Conservation (phyloP, 2,888 invertebrate species). For the Stegana nigrithorax region DNA sequence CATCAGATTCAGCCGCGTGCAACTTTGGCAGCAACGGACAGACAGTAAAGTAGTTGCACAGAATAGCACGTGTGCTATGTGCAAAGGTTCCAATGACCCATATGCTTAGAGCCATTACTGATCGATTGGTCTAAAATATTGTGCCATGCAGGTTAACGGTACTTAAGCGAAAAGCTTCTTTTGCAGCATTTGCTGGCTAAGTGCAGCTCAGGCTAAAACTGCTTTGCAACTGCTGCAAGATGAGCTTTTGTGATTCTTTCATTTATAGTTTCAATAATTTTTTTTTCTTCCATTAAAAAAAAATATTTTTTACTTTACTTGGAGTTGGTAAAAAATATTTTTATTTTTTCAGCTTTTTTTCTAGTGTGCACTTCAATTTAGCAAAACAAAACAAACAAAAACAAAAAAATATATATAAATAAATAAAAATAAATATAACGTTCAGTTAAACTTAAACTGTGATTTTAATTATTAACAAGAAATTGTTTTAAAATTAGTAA, state of each 20-base stretch:
- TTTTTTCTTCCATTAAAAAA: background rate
- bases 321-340: conserved; percentile 5
- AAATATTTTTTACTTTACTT: background rate
- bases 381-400: background rate
- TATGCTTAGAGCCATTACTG: no score
- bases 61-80: no score
- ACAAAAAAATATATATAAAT: conserved; percentile 13
- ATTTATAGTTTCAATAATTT: background rate
- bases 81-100: no score
- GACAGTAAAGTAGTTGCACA: no score
- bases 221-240: conserved; percentile 7
- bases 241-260: conserved; percentile 1
- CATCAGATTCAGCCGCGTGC: no score
- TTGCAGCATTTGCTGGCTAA: conserved; percentile 13
- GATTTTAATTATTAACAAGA: conserved; percentile 34
- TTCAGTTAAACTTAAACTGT: conserved; percentile 56
- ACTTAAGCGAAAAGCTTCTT: background rate
- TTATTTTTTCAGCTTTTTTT: conserved; percentile 2
- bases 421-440: conserved; percentile 27
- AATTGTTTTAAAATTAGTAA: background rate
- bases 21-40: no score
- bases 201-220: background rate
- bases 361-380: background rate
- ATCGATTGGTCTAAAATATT: no score
- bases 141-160: no score